Base-by-base conservation (phyloP, 2,888 invertebrate genomes). In the Patella ulyssiponensis region DNA sequence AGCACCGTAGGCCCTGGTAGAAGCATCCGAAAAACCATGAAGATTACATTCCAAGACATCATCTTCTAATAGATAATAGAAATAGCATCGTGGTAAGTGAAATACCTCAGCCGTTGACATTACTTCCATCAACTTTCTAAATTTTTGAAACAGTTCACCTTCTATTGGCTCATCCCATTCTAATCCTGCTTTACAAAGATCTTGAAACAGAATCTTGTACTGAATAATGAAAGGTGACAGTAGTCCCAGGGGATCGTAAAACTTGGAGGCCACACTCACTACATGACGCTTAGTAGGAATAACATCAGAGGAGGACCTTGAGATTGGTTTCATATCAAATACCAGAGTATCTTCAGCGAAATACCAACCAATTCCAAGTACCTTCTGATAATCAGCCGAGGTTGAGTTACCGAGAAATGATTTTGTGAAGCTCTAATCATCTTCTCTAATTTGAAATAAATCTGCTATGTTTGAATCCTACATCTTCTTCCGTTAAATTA, bases 191-290 rank as follows among this genome's bases (percentile, higher is more conserved):
- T 58, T 58, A 58, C 58, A 58, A 17, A 58, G 17, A 58, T 58
- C 15, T n/a, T 58, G 58, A 58, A 58, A 58, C n/a, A 58, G 58
- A n/a, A 58, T 58, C 58, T 58, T 58, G 58, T n/a, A 58, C 58
- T 58, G 15, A 15, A 58, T n/a, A 4, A 58, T 58, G 17, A 58
- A 58, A n/a, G 58, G 58, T 58, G 58, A 58, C 58, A 58, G 11
- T 7, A 58, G 17, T 58, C 58, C 58, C 1, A 58, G 58, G 17
- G 58, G 58, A 58, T 58, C 58, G 20, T 58, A 58, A 58, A 58
- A 58, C 58, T 20, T 58, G n/a, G 58, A 58, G 17, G 58, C 58
- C 11, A 58, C n/a, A 58, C 58, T 58, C 4, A 14, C 58, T 7
- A 58, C 58, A 58, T 58, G 20, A n/a, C 58, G 17, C 15, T 58